phyloP scores from a whole-genome alignment of 2,888 invertebrate genomes.

The Brachylomia viminalis region DNA sequence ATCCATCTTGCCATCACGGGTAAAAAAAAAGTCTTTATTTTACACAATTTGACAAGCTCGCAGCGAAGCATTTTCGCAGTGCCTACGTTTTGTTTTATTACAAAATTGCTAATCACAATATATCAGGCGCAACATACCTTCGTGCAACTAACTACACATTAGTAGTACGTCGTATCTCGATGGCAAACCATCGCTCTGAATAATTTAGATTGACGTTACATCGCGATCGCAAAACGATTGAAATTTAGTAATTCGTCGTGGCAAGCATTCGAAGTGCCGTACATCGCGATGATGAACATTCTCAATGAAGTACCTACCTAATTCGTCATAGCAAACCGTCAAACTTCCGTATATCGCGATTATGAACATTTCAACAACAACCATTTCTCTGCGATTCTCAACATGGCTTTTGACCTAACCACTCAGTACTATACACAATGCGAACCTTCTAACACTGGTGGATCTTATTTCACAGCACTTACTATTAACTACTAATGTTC shows the following conservation, averaged over 20 bases:
- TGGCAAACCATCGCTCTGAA: not conserved
- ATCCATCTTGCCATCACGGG: no score
- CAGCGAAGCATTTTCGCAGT: no score
- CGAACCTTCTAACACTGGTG: no score
- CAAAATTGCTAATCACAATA: not conserved
- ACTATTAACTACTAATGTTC: no score
- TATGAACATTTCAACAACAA: no score
- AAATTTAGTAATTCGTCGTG: no score
- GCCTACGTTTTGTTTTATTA: not conserved
- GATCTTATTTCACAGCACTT: no score
- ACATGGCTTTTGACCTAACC: no score
- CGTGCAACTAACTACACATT: not conserved
- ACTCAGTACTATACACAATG: no score
- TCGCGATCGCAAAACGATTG: no score
- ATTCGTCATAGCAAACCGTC: not conserved
- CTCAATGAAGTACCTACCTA: not conserved
- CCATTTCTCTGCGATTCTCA: no score
- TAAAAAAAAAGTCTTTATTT: not conserved
- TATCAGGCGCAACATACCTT: not conserved
- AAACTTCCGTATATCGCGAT: not conserved
- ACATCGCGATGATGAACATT: not conserved
- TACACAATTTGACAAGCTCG: not conserved
- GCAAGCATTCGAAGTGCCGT: not conserved
- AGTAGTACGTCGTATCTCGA: no score
- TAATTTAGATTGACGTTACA: not conserved